Percentiles rank a stretch among this genome's conserved stretches.
phyloP scores from a whole-genome alignment of 35 echinoderm and acorn worm genomes.

The Diadema setosum region DNA sequence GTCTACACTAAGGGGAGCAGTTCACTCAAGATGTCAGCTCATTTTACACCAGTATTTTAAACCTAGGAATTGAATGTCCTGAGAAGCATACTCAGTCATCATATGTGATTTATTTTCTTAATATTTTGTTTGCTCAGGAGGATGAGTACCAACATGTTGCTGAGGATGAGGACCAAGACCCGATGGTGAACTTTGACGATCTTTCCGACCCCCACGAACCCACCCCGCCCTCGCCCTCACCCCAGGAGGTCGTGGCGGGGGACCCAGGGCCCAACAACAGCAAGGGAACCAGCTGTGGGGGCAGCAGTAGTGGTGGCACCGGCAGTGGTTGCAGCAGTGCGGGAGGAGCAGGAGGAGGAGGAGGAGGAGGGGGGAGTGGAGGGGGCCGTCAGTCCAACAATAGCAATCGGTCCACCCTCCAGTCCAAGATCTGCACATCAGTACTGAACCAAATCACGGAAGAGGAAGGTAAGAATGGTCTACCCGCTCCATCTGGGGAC shows the following conservation, averaged over 20 bases:
- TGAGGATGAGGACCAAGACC: constrained; percentile 34
- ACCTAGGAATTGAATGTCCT: no score
- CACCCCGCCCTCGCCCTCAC: background rate
- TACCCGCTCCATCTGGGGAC: background rate
- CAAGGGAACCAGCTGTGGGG: background rate
- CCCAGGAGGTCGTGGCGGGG: background rate
- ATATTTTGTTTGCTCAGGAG: constrained; percentile 11
- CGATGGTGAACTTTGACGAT: constrained; percentile 1
- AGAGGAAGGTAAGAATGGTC: constrained; percentile 83
- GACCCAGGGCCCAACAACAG: background rate
- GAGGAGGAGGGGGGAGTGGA: background rate
- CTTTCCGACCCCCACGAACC: background rate
- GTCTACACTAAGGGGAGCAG: no score
- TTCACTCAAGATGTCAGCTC: no score
- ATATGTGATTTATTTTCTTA: constrained; percentile 3
- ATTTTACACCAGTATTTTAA: no score
- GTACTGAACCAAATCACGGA: constrained; percentile 94
- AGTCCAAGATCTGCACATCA: constrained; percentile 37
- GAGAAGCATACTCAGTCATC: no score
- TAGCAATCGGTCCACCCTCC: background rate
- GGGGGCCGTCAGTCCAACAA: background rate
- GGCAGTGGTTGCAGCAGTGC: background rate
- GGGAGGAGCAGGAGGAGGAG: background rate
- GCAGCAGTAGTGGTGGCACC: background rate
- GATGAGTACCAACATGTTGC: constrained; percentile 81